Percentiles rank a stretch among this genome's conserved stretches.
Conservation (phyloP, 1,140 invertebrate genomes). For the Pomacea maculata region DNA sequence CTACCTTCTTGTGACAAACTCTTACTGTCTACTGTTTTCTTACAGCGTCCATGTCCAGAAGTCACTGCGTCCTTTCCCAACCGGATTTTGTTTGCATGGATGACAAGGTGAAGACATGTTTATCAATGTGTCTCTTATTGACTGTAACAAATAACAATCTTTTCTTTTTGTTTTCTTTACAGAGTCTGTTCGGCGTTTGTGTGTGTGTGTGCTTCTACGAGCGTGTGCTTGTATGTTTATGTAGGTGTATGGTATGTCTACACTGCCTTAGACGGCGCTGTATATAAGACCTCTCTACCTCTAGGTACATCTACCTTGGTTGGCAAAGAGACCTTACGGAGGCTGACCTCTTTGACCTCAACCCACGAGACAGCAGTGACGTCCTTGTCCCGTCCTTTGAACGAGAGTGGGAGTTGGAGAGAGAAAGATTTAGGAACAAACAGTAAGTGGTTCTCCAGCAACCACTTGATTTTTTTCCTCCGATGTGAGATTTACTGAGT, state of each 20-base stretch:
- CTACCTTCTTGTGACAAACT: no score
- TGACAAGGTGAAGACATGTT: slow-evolving; percentile 70
- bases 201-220: not conserved
- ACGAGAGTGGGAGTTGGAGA: slow-evolving; percentile 78
- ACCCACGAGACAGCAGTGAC: slow-evolving; percentile 81
- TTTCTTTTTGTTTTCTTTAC: no score
- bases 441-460: not conserved
- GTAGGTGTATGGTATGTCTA: not conserved
- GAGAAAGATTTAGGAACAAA: slow-evolving; percentile 26
- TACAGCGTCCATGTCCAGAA: slow-evolving; percentile 88
- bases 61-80: slow-evolving; percentile 85
- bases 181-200: no score
- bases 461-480: no score
- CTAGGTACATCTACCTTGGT: slow-evolving; percentile 78
- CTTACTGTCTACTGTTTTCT: not conserved
- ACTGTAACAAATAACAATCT: no score
- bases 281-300: not conserved
- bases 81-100: slow-evolving; percentile 89
- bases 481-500: no score
- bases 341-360: slow-evolving; percentile 89
- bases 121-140: no score
- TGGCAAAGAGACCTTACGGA: slow-evolving; percentile 82
- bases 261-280: no score
- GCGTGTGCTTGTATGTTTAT: not conserved
- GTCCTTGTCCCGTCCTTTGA: slow-evolving; percentile 86